phyloP scores from a whole-genome alignment of 2,888 invertebrate species.

The Tetranychus truncatus region DNA sequence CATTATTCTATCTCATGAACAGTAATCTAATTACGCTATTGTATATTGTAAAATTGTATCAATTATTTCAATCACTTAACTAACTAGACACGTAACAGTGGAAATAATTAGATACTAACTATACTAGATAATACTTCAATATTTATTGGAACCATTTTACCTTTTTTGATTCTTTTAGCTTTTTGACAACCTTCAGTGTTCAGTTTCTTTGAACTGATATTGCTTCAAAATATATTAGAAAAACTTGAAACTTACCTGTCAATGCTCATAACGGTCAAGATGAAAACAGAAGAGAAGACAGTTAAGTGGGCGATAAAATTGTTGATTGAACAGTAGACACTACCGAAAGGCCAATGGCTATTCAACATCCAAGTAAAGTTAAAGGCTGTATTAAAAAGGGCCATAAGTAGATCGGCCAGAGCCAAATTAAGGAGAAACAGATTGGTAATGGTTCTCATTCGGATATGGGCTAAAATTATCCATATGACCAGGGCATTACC shows the following conservation, averaged over 20 bases:
- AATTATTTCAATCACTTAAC: no score
- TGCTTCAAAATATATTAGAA: no score
- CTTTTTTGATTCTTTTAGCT: no score
- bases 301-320: conserved; percentile 26
- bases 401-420: conserved; percentile 25
- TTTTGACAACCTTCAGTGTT: no score
- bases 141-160: no score
- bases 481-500: conserved; percentile 81
- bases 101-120: no score
- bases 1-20: no score
- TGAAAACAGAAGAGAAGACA: conserved; percentile 26
- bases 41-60: no score
- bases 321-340: conserved; percentile 24
- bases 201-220: no score
- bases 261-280: conserved; percentile 25
- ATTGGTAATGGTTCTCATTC: conserved; percentile 26
- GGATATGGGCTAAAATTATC: conserved; percentile 47
- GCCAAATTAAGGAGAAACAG: conserved; percentile 25
- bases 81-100: no score
- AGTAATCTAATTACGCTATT: no score
- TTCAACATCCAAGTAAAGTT: conserved; percentile 27
- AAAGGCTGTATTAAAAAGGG: conserved; percentile 25
- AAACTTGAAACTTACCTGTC: conserved; percentile 23
- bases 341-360: conserved; percentile 27
- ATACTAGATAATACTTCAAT: no score